A percentile compares a stretch with the other conserved stretches of the same genome.
Evolutionary conservation across 2,113 vertebrate genomes (phyloP).

Genomic region (Galemys pyrenaicus): DNA sequence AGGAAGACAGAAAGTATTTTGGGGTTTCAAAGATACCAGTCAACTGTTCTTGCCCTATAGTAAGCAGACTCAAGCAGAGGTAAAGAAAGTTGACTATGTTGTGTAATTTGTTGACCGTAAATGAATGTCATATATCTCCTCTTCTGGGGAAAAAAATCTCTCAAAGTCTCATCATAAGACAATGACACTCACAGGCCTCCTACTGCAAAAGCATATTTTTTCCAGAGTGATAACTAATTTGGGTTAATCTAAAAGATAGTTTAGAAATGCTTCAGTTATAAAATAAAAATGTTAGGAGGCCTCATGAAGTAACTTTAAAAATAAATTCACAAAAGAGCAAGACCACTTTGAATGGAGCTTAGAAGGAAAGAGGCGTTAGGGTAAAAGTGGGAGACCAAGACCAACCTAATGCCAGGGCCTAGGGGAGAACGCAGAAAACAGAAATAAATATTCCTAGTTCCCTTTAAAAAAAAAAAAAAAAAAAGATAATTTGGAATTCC

Average conservation of each 20-base stretch:
- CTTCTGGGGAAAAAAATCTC: not conserved
- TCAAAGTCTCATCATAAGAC: not conserved
- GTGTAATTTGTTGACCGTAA: not conserved
- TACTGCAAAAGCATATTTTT: constrained; percentile 5
- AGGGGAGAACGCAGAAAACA: not conserved
- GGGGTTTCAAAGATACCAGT: not conserved
- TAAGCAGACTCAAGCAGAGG: not conserved
- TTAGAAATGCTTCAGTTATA: not conserved
- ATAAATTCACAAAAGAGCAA: constrained; percentile 14
- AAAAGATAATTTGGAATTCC: too few species aligned
- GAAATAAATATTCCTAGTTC: not conserved
- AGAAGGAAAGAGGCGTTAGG: not conserved
- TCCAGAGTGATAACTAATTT: constrained; percentile 22
- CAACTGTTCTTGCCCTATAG: not conserved
- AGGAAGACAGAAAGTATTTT: not conserved
- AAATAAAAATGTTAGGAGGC: not conserved
- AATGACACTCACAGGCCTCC: not conserved
- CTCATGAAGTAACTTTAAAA: not conserved
- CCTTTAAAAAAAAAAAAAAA: too few species aligned
- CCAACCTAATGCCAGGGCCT: not conserved
- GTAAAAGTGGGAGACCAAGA: not conserved
- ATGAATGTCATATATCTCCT: not conserved
- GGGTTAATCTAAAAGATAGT: constrained; percentile 18
- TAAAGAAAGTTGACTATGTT: not conserved
- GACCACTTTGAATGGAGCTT: not conserved